Base-by-base conservation (phyloP, 2,113 vertebrate genomes). In the Lepisosteus oculatus region DNA sequence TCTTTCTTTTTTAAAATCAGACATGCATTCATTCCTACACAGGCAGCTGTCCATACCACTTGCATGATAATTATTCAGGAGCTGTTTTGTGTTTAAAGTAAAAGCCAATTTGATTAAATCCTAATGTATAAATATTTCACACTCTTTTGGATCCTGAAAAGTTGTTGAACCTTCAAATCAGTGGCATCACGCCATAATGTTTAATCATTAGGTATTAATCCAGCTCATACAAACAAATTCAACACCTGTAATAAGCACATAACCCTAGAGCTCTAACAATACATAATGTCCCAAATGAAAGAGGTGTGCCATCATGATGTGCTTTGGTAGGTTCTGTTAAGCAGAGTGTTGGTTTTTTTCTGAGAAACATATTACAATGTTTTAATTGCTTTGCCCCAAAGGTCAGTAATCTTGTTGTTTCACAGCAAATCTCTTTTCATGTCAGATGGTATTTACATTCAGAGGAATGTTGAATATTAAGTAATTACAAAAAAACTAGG, bases 381-480 rank as follows among this genome's bases (percentile, higher is more conserved):
- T 68, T 69, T 69, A 59, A 69, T 69, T 69, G 57, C 68, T 51
- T 67, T 67, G 44, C 67, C 67, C 67, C 51, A n/a, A 68, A 68
- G 67, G 54, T 56, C 67, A 68, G 51, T 55, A 68, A 42, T 68
- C 54, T 51, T 17, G 41, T 12, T 56, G 67, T 51, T 68, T 68
- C 47, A 42, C 17, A 6, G 47, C 9, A 51, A 51, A 51, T 6
- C 42, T 6, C 47, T 55, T 44, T 55, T 17, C 42, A 56, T 69
- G 55, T 55, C 68, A 69, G 43, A 55, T 11, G 6, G 17, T 13
- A 69, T 15, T 59, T 15, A 55, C 55, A 59, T 43, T 13, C 55
- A 9, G 41, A 29, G 68, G 9, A 69, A 69, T 59, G 57, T 61
- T 55, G 59, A 69, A 42, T 56, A 41, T 8, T 7, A 51, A 6